Evolutionary conservation across 2,888 invertebrate genomes (phyloP).

Genomic region (Tenthredo scrophulariae): DNA sequence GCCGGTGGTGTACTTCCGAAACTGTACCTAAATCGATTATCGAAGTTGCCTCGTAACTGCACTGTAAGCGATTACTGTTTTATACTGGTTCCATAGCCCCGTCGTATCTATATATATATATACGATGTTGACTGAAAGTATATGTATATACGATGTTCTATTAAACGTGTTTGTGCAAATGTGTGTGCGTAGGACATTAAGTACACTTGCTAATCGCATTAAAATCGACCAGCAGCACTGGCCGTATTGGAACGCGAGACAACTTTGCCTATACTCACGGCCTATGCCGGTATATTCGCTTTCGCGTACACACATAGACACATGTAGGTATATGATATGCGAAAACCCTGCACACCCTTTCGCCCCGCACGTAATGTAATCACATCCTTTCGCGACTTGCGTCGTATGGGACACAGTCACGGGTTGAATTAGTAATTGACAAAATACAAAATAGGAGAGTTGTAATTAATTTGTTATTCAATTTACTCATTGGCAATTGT

Average conservation of each 20-base stretch:
- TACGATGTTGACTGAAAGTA: no score
- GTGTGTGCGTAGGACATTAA: slow-evolving; percentile 47
- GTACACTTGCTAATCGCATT: slow-evolving; percentile 49
- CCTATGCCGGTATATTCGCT: not conserved
- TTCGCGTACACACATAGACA: not conserved
- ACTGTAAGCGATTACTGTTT: slow-evolving; percentile 52
- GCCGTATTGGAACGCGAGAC: slow-evolving; percentile 35
- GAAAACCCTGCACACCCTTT: not conserved
- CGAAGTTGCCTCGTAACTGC: slow-evolving; percentile 51
- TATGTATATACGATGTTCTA: not conserved
- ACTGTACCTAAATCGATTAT: slow-evolving; percentile 53
- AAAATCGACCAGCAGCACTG: slow-evolving; percentile 37
- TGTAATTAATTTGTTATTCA: slow-evolving; percentile 28
- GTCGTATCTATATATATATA: slow-evolving; percentile 1
- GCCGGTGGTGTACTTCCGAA: slow-evolving; percentile 39
- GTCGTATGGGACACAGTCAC: not conserved
- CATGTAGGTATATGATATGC: not conserved
- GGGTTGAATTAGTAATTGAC: slow-evolving; percentile 29
- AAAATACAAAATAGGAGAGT: slow-evolving; percentile 8
- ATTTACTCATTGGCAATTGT: slow-evolving; percentile 2
- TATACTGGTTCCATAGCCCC: not conserved
- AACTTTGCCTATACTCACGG: slow-evolving; percentile 20
- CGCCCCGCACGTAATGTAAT: not conserved
- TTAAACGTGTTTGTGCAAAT: slow-evolving; percentile 9
- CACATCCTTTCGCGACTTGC: slow-evolving; percentile 18